Percentiles rank a stretch among this genome's conserved stretches.
Conservation (phyloP, 2,888 invertebrate species). For the Mesorhabditis spiculigera region DNA sequence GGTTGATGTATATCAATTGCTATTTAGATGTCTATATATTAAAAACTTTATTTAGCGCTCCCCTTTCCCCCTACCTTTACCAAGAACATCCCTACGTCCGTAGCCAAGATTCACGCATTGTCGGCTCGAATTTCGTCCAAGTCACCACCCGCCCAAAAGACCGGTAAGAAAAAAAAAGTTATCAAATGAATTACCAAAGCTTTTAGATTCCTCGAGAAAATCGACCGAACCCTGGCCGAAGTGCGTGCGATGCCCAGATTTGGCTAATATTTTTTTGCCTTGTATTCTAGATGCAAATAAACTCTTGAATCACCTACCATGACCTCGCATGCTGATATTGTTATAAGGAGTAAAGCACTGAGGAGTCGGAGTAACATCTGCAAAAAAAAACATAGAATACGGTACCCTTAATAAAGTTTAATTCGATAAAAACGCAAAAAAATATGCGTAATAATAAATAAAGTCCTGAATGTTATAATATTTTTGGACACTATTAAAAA, state of each 20-base stretch:
- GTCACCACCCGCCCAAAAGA: slow-evolving; percentile 40
- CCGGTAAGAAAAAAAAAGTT: slow-evolving; percentile 10
- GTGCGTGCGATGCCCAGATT: slow-evolving; percentile 54
- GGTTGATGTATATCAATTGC: too few species aligned
- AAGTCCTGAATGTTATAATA: too few species aligned
- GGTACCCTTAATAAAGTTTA: too few species aligned
- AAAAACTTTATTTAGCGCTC: slow-evolving; percentile 32
- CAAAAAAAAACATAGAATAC: too few species aligned
- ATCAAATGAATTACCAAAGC: slow-evolving; percentile 13
- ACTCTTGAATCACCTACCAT: too few species aligned
- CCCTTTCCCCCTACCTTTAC: slow-evolving; percentile 55
- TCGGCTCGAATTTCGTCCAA: slow-evolving; percentile 58
- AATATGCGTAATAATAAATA: too few species aligned
- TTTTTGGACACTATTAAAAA: too few species aligned
- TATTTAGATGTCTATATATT: slow-evolving; percentile 9
- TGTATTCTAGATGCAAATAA: neutral
- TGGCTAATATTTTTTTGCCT: neutral
- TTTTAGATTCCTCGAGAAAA: slow-evolving; percentile 48
- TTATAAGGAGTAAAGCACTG: too few species aligned
- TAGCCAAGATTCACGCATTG: slow-evolving; percentile 52
- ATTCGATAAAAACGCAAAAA: too few species aligned
- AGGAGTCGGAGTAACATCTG: too few species aligned
- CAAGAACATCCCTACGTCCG: slow-evolving; percentile 46
- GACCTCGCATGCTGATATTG: too few species aligned
- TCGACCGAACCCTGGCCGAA: slow-evolving; percentile 55